These are phyloP conservation scores for Anhinga anhinga DNA, from an alignment of 2,113 vertebrate species.

Conservation along the genomic window DNA sequence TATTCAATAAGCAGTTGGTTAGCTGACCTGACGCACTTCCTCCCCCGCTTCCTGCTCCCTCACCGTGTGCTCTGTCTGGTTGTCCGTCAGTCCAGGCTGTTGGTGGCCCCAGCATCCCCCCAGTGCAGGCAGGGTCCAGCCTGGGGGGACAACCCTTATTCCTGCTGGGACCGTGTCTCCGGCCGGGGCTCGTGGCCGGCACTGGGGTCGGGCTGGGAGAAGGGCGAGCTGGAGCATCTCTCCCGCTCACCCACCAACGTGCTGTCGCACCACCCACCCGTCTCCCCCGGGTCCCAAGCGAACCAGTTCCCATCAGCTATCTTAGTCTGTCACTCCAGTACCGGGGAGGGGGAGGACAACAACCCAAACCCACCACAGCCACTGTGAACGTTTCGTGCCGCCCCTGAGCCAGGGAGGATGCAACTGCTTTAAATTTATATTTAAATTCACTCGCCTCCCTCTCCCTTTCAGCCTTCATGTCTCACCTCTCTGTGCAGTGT, in stretches of 20 bases:
- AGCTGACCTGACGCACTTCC: background rate
- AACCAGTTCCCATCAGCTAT: background rate
- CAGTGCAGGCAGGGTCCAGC: too few relatives aligned
- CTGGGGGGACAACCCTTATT: too few relatives aligned
- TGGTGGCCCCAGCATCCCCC: background rate
- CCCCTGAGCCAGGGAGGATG: background rate
- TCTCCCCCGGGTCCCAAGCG: rapidly evolving
- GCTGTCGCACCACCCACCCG: background rate
- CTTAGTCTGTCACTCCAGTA: rapidly evolving
- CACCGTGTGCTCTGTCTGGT: rapidly evolving
- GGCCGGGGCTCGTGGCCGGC: rapidly evolving
- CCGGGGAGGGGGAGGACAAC: background rate
- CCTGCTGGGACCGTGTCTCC: background rate
- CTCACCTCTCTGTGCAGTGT: background rate
- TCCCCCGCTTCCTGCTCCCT: background rate
- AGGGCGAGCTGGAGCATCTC: background rate
- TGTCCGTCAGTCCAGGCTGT: rapidly evolving
- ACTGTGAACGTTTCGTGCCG: rapidly evolving
- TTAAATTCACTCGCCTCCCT: background rate
- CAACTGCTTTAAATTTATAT: background rate
- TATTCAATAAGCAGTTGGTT: background rate
- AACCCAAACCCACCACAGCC: background rate
- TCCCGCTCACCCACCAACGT: background rate
- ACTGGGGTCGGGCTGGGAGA: background rate
- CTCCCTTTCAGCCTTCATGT: background rate